Percentiles rank a stretch among this genome's conserved stretches.
Conservation (phyloP, 1,140 invertebrate genomes). For the Drosophila novamexicana region DNA sequence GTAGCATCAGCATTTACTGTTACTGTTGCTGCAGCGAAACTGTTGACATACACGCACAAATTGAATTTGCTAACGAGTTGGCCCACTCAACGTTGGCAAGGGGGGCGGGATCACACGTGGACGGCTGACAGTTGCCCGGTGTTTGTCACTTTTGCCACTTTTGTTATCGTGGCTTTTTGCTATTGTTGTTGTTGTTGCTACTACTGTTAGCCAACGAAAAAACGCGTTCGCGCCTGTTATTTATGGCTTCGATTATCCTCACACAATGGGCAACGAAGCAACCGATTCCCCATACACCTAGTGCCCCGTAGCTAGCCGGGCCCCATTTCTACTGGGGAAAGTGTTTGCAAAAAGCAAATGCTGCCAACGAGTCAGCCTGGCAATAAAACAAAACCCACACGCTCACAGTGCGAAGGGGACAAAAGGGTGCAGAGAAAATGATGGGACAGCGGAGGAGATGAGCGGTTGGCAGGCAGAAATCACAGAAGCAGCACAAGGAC, state of each 20-base stretch:
- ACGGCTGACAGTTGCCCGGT: conserved; percentile 71
- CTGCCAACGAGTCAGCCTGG: conserved; percentile 59
- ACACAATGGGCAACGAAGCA: conserved; percentile 69
- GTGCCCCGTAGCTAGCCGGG: background rate
- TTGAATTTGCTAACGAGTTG: conserved; percentile 80
- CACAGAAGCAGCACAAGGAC: conserved; percentile 81
- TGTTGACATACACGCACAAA: conserved; percentile 81
- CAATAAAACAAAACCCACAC: conserved; percentile 82
- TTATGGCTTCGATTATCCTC: conserved; percentile 82
- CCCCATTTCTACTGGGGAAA: conserved; percentile 46
- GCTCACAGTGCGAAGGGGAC: conserved; percentile 28
- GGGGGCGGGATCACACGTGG: background rate
- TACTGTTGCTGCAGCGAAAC: conserved; percentile 44
- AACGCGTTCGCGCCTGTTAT: conserved; percentile 78
- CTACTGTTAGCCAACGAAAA: conserved; percentile 37
- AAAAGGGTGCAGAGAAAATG: conserved; percentile 15
- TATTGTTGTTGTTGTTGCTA: conserved; percentile 13
- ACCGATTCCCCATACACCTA: background rate
- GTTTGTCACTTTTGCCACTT: conserved; percentile 81
- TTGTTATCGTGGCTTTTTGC: conserved; percentile 60
- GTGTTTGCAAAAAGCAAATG: conserved; percentile 71
- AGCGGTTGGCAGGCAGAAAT: conserved; percentile 55
- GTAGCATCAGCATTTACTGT: conserved; percentile 16
- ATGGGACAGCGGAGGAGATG: background rate
- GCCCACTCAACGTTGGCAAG: conserved; percentile 11